Base-by-base conservation (phyloP, 2,888 invertebrate species). In the Drosophila algonquin region DNA sequence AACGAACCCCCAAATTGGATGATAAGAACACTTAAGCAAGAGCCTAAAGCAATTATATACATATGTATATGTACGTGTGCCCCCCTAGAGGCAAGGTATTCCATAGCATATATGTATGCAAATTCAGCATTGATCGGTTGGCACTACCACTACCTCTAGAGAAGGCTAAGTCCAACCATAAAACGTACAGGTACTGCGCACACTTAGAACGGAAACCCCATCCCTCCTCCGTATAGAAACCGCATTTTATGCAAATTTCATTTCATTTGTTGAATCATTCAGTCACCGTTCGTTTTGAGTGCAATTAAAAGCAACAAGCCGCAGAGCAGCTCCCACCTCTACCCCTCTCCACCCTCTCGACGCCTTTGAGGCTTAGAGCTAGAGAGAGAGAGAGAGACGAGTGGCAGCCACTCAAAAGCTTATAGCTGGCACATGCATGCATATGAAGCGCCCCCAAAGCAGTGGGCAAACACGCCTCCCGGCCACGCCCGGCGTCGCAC, bases 401-500 rank as follows among this genome's bases (percentile, higher is more conserved):
- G 64, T 65, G 73, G 32, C 58, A 47, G 76, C 62, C 76, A 63
- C 77, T 77, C 70, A 81, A 76, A 68, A 48, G 76, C 78, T 78
- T 82, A 71, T 59, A 57, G 54, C 58, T 56, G 76, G 55, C 65
- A 71, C 69, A 63, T 78, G 74, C 69, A 63, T 78, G 74, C 52
- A 72, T 63, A 59, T 45, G 52, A 54, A 55, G 51, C 47, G 54
- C 61, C 61, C 61, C 35, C 73, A 71, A 57, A 40, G 56, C 40
- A 70, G 62, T 51, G 57, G 57, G 57, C 57, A n/a, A n/a, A n/a
- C 24, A n/a, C 24, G 10, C 21, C 14, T 24, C 18, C n/a, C 47
- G 16, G 50, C 24, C 14, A 27, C 45, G 14, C 16, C 18, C 32
- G 30, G 18, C 30, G 18, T 2, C 2, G 40, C 40, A 2, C 6